phyloP scores from a whole-genome alignment of 1,140 invertebrate species.

The Camponotus vicinus region DNA sequence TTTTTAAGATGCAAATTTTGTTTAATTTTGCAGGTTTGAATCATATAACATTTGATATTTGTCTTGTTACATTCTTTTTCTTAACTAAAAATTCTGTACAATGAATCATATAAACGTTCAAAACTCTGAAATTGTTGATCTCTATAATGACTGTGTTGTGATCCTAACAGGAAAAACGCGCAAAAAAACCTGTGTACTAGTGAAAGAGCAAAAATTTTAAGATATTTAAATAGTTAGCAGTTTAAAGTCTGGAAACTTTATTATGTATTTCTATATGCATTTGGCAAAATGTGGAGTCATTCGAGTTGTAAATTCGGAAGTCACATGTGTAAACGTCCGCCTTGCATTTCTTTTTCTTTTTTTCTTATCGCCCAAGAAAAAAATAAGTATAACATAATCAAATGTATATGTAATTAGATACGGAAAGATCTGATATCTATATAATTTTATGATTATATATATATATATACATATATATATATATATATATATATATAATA shows the following conservation, averaged over 20 bases:
- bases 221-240: constrained; percentile 11
- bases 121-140: constrained; percentile 13
- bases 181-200: constrained; percentile 13
- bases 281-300: constrained; percentile 25
- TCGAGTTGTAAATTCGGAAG: neutral
- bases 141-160: neutral
- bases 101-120: constrained; percentile 20
- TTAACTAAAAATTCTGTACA: constrained; percentile 37
- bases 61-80: constrained; percentile 1
- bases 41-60: neutral
- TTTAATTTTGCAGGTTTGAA: neutral
- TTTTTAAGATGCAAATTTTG: neutral
- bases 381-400: too few species aligned
- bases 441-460: too few species aligned
- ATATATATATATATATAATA: too few species aligned
- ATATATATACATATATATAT: too few species aligned
- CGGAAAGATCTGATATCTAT: too few species aligned
- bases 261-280: constrained; percentile 23
- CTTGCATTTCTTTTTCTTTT: neutral
- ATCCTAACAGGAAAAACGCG: constrained; percentile 38
- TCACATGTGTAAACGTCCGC: neutral
- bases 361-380: too few species aligned
- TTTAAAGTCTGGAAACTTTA: constrained; percentile 18
- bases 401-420: too few species aligned
- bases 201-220: constrained; percentile 2